A percentile compares a stretch with the other conserved stretches of the same genome.
Conservation (phyloP, 2,888 invertebrate genomes). For the Hypolimnas misippus region DNA sequence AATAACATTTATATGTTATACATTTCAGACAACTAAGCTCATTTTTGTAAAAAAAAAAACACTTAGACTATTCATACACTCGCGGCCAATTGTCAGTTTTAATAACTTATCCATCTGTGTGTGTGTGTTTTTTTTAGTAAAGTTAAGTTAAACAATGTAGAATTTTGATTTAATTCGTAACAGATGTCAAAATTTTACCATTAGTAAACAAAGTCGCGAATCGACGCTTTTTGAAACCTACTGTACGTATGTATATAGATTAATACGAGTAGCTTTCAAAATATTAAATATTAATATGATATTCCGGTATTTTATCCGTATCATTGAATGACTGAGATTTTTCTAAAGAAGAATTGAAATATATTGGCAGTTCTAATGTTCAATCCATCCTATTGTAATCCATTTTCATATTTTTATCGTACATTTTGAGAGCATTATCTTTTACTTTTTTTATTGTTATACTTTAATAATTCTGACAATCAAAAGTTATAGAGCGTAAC, state of each 20-base stretch:
- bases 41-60: no score
- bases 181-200: no score
- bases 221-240: no score
- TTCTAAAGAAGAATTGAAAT: neutral
- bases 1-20: no score
- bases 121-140: no score
- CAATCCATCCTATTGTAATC: neutral
- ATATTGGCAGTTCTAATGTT: constrained; percentile 21
- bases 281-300: neutral
- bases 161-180: no score
- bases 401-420: neutral
- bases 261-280: neutral
- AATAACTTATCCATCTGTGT: no score
- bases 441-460: neutral
- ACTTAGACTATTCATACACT: no score
- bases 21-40: no score
- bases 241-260: no score
- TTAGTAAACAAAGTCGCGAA: neutral
- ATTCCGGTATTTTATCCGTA: neutral
- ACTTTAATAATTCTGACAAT: neutral
- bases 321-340: constrained; percentile 1
- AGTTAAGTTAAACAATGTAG: no score
- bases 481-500: neutral
- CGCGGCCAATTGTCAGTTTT: no score
- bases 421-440: neutral